A percentile compares a stretch with the other conserved stretches of the same genome.
Evolutionary conservation across 2,888 invertebrate species (phyloP).

Genomic region (Drosophila suboccidentalis): DNA sequence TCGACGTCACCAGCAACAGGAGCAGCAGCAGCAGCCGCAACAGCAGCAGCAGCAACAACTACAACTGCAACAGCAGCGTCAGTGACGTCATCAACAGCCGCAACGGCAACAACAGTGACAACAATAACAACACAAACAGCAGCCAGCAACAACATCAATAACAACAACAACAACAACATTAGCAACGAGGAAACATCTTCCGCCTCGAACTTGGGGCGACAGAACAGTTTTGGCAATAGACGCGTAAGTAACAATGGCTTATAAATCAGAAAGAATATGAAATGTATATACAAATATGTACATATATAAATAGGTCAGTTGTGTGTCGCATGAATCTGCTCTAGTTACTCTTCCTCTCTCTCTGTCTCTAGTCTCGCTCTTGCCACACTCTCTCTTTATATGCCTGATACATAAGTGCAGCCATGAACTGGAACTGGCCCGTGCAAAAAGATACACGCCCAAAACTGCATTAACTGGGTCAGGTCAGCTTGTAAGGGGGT

Average conservation of each 20-base stretch:
- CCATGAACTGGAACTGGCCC: constrained; percentile 73
- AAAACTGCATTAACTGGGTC: constrained; percentile 75
- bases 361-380: constrained; percentile 8
- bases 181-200: constrained; percentile 74
- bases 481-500: constrained; percentile 56
- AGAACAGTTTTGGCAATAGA: constrained; percentile 85
- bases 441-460: constrained; percentile 76
- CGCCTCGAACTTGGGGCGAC: constrained; percentile 79
- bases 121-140: constrained; percentile 39
- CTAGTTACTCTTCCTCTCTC: constrained; percentile 29
- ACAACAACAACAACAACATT: constrained; percentile 57
- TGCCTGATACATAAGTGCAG: constrained; percentile 57
- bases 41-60: constrained; percentile 28
- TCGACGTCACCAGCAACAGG: constrained; percentile 57
- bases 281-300: background rate
- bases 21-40: constrained; percentile 17
- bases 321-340: constrained; percentile 12
- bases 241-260: constrained; percentile 79
- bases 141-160: constrained; percentile 34
- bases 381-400: constrained; percentile 17
- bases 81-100: constrained; percentile 43
- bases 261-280: constrained; percentile 7
- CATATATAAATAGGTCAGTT: constrained; percentile 50
- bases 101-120: constrained; percentile 28
- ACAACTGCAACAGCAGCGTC: constrained; percentile 26